These are phyloP conservation scores for Drosophila ficusphila DNA, from an alignment of 1,140 invertebrate genomes.

Conservation along the genomic window DNA sequence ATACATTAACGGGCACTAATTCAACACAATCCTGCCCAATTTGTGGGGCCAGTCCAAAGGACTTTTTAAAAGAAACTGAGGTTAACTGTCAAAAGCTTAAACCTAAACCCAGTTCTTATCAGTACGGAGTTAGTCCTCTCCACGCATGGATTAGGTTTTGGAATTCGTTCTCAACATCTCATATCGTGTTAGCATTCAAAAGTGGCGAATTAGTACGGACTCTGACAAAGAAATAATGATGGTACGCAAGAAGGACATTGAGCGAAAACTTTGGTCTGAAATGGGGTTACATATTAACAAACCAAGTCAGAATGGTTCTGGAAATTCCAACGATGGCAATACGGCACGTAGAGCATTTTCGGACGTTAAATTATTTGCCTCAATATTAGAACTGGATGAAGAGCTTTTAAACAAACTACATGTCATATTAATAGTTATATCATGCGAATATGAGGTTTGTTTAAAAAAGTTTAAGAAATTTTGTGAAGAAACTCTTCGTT, in stretches of 20 bases:
- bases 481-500: constrained; percentile 11
- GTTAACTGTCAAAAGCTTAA: too few species aligned
- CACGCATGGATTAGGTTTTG: too few species aligned
- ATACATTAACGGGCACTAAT: background rate
- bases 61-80: too few species aligned
- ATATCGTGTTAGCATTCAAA: constrained; percentile 5
- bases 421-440: constrained; percentile 13
- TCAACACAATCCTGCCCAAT: constrained; percentile 2
- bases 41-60: constrained; percentile 1
- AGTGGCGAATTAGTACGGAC: too few species aligned
- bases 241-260: background rate
- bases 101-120: too few species aligned
- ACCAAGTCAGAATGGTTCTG: background rate
- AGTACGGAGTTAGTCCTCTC: too few species aligned
- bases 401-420: too few species aligned
- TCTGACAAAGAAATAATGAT: constrained; percentile 4
- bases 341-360: too few species aligned
- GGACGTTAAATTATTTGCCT: too few species aligned
- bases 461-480: constrained; percentile 16
- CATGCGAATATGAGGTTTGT: constrained; percentile 15
- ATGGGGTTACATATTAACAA: too few species aligned
- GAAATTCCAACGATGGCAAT: too few species aligned
- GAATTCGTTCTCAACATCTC: constrained; percentile 5
- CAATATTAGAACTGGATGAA: background rate
- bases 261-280: too few species aligned